Evolutionary conservation across 2,113 vertebrate species (phyloP), one percentile per base, ranked within the genome.

Genomic region (Castor canadensis): DNA sequence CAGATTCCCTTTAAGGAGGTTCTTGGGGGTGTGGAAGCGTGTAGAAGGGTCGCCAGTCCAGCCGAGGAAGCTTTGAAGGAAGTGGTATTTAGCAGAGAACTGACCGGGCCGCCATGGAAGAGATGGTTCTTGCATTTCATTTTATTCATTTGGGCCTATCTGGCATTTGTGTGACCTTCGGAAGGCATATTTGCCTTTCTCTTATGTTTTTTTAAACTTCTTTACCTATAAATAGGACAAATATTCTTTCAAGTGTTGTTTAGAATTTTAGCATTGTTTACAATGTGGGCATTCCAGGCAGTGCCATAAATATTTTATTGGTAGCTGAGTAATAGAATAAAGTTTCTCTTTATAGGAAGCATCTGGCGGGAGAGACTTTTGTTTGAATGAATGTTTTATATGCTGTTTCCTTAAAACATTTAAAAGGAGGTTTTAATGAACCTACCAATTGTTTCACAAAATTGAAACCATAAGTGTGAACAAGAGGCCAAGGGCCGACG

Each of bases 291-390:
- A 62, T 97, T 98, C 93, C 97, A 71, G 97, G 95, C 79, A 89
- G 47, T 91, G 84, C 35, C 93, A 96, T 99, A 97, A 98, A 98
- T 98, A 96, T 98, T 99, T 98, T 97, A 98, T 98, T 97, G 95
- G 96, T 64, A 93, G 94, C 89, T 97, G 72, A 97, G 87, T 98
- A 96, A 95, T 97, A 92, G 97, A 98, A 96, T 98, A 95, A 94
- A 95, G 91, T 96, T 98, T 97, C 97, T 95, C 95, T 97, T 96
- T 97, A 96, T 96, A 94, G 97, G 96, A 97, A 97, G 97, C 97
- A 92, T 97, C 98, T 98, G 98, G 94, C 38, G 69, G 81, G 72
- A 47, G 72, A 58, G 87, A 56, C 35, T 95, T 97, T 98, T 98
- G 96, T 93, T 97, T 96, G 97, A 97, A 98, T 98, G 84, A 97